These are phyloP conservation scores for Tenebrosternarchus preto DNA, from an alignment of 2,113 vertebrate species.

Conservation along the genomic window DNA sequence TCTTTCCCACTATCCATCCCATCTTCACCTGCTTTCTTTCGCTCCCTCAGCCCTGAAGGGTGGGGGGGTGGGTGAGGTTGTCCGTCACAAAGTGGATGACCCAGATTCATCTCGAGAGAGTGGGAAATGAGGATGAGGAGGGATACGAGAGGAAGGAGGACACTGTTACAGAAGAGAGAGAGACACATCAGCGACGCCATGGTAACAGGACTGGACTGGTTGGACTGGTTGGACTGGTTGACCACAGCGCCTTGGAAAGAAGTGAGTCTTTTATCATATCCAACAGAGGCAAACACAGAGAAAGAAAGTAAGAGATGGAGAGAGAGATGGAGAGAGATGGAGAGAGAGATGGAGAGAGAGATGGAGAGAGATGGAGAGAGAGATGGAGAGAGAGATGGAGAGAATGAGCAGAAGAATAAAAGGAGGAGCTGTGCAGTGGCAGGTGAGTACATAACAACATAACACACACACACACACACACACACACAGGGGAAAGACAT, in stretches of 20 bases:
- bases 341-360: too few species aligned
- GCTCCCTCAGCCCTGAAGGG: slow-evolving; percentile 4
- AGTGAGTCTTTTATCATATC: too few species aligned
- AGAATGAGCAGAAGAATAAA: too few species aligned
- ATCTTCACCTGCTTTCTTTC: neutral
- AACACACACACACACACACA: too few species aligned
- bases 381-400: too few species aligned
- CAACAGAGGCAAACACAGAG: too few species aligned
- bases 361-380: too few species aligned
- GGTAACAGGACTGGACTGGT: neutral
- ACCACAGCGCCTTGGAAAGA: too few species aligned
- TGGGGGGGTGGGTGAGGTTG: slow-evolving; percentile 21
- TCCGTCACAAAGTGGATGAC: slow-evolving; percentile 38
- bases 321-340: slow-evolving; percentile 9
- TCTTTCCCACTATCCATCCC: slow-evolving; percentile 3
- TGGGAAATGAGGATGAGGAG: neutral
- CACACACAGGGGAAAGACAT: too few species aligned
- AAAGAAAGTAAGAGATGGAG: neutral
- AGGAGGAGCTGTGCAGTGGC: too few species aligned
- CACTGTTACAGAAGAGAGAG: neutral
- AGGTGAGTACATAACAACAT: neutral
- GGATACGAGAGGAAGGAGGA: too few species aligned
- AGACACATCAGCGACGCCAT: neutral
- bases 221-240: neutral
- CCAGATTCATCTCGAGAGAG: slow-evolving; percentile 39